Evolutionary conservation across 2,113 vertebrate species (phyloP), one percentile per base, ranked within the genome.

Genomic region (Gorilla gorilla): DNA sequence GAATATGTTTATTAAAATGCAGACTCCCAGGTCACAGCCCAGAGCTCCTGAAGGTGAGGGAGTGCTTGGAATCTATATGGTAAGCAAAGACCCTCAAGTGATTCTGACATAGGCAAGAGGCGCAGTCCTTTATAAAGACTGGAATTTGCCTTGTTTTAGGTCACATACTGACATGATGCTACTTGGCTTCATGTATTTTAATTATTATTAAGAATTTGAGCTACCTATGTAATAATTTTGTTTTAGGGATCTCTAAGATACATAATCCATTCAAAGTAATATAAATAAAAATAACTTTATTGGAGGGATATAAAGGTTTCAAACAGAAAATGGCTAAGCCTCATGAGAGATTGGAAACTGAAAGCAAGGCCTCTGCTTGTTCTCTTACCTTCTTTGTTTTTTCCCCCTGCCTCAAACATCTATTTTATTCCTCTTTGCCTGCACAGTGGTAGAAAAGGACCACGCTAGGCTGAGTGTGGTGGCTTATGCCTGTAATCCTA

Each of bases 191-290:
- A 55, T 27, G 1, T 64, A 90, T 79, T 90, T 43, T 64, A 16
- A 43, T 92, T 64, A 38, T 78, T 59, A 70, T 52, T 89, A 92
- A 79, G 50, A 89, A 52, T 89, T 48, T 93, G 79, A 92, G 84
- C n/a, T 83, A 50, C 43, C 35, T 90, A 40, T 55, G 52, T 23
- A 52, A 25, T 55, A 30, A 50, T 52, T 78, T 78, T 92, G 57
- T 84, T 70, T 89, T 79, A 25, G n/a, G 25, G 13, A 70, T n/a
- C 17, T 82, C 61, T 72, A 45, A 55, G 50, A 52, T 61, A 25
- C 23, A n/a, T 78, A 81, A 59, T 52, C 6, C 35, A 48, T 8
- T 82, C 38, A 68, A 43, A 68, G 38, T 40, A 40, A 17, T 59
- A 1, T 52, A 68, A 43, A 45, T 86, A 38, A 40, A 35, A 85